These are phyloP conservation scores for Caenorhabditis sp. DNA, from an alignment of 2,888 invertebrate species.

Conservation along the genomic window DNA sequence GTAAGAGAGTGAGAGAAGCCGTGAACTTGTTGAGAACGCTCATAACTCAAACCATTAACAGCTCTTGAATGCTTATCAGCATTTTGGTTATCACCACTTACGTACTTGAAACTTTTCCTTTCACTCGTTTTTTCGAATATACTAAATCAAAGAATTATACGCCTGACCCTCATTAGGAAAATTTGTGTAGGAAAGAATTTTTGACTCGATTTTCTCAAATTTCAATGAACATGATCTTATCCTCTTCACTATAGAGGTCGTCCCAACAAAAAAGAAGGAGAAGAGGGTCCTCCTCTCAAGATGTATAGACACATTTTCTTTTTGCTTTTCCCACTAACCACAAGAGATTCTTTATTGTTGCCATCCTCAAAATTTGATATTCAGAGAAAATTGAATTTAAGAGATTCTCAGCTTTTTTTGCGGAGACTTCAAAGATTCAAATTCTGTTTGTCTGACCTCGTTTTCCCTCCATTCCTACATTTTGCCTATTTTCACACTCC, in stretches of 20 bases:
- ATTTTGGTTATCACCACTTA: slow-evolving; percentile 3
- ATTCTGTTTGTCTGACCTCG: slow-evolving; percentile 14
- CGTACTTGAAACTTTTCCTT: slow-evolving; percentile 13
- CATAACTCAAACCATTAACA: slow-evolving; percentile 53
- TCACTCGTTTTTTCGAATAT: slow-evolving; percentile 9
- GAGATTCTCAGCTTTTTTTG: not conserved
- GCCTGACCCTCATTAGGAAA: slow-evolving; percentile 35
- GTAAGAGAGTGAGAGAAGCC: not conserved
- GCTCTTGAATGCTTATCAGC: slow-evolving; percentile 44
- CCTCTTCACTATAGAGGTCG: slow-evolving; percentile 27
- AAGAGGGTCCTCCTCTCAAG: slow-evolving; percentile 47
- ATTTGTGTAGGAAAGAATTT: slow-evolving; percentile 15
- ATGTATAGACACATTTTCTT: slow-evolving; percentile 38
- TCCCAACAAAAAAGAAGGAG: slow-evolving; percentile 27
- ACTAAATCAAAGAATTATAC: slow-evolving; percentile 35
- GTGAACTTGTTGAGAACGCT: slow-evolving; percentile 37
- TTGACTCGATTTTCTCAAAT: slow-evolving; percentile 29
- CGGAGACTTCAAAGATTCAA: slow-evolving; percentile 14
- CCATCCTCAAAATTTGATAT: slow-evolving; percentile 62
- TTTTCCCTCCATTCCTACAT: not conserved
- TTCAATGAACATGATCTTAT: slow-evolving; percentile 57
- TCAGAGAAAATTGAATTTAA: slow-evolving; percentile 41
- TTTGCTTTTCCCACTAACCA: slow-evolving; percentile 5
- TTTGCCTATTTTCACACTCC: slow-evolving; percentile 10
- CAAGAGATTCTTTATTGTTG: slow-evolving; percentile 48